phyloP scores from a whole-genome alignment of 2,888 invertebrate genomes.

The Hypena proboscidalis region DNA sequence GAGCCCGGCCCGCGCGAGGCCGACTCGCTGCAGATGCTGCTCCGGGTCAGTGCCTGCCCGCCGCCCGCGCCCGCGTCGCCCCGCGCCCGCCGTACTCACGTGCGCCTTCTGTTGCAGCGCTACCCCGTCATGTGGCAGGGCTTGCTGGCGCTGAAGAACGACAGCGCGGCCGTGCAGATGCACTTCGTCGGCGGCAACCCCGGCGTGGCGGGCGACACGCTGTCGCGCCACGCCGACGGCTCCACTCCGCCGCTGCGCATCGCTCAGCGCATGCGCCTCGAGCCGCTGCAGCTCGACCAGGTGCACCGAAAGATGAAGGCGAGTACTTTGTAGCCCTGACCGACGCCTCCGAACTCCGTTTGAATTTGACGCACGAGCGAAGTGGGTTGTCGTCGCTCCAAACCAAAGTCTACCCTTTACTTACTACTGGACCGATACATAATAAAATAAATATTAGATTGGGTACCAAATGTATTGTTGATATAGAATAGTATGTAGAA shows the following conservation, averaged over 20 bases:
- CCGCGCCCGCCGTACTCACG: not conserved
- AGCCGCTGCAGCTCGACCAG: slow-evolving; percentile 97
- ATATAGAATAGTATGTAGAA: not conserved
- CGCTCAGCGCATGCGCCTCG: slow-evolving; percentile 98
- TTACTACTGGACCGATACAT: too few species aligned
- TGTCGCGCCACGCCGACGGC: slow-evolving; percentile 94
- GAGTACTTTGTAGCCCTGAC: too few species aligned
- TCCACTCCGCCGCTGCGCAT: slow-evolving; percentile 95
- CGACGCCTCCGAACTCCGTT: not conserved
- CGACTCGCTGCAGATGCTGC: slow-evolving; percentile 91
- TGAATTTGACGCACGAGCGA: too few species aligned
- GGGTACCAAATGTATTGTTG: not conserved
- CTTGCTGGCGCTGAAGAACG: slow-evolving; percentile 96
- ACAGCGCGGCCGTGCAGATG: slow-evolving; percentile 99
- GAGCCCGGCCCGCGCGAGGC: slow-evolving; percentile 93
- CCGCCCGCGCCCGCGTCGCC: not conserved
- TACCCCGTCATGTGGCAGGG: slow-evolving; percentile 99
- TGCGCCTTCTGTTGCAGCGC: slow-evolving; percentile 83
- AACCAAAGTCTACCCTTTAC: too few species aligned
- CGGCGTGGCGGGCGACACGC: slow-evolving; percentile 93
- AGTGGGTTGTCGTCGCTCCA: too few species aligned
- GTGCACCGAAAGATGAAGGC: slow-evolving; percentile 99
- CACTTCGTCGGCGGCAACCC: slow-evolving; percentile 98
- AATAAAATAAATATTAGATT: too few species aligned
- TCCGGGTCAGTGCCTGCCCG: slow-evolving; percentile 82